Evolutionary conservation across 2,113 vertebrate genomes (phyloP), one percentile per base, ranked within the genome.

Genomic region (Gallinago undulata): DNA sequence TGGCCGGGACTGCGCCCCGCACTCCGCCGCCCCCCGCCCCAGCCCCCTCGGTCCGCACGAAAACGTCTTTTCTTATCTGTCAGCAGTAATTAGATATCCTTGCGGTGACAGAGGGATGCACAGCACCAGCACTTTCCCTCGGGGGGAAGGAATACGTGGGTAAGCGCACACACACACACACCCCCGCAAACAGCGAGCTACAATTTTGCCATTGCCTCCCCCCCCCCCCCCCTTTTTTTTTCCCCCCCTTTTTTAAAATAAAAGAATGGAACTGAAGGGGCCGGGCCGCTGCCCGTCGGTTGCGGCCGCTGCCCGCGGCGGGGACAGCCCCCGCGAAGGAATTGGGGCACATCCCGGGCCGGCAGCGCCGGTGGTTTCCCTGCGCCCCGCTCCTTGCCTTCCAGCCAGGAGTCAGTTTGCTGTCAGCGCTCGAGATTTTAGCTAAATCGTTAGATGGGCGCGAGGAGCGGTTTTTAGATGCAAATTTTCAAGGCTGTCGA

Each of bases 81-180:
- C 92, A 90, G 78, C 82, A 90, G 81, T 10, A 28, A 92, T 92
- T 80, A 95, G 72, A 64, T 12, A 83, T 50, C 88, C 67, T 21
- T 22, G 62, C 35, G 19, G 79, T 83, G 94, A 84, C 79, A 87
- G 64, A 30, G 64, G 39, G 92, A 53, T 55, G 60, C 88, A 35
- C 73, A 35, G 90, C 90, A 84, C 66, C 84, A 28, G n/a, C 75
- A 93, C 88, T 92, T 68, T 88, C 66, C 87, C 50, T 75, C 74
- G 3, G 50, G 41, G 93, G 64, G 25, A 75, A 85, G 57, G 57
- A 79, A 43, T 87, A 88, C 48, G 48, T 28, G 91, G 89, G 8
- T 80, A 13, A 51, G 45, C 23, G 50, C 53, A 31, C 77, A n/a
- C 31, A 69, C 43, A 67, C 73, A 57, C 12, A 47, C 45, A 19